phyloP scores from a whole-genome alignment of 2,797 vertebrate genomes.

The Pagetopsis macropterus region DNA sequence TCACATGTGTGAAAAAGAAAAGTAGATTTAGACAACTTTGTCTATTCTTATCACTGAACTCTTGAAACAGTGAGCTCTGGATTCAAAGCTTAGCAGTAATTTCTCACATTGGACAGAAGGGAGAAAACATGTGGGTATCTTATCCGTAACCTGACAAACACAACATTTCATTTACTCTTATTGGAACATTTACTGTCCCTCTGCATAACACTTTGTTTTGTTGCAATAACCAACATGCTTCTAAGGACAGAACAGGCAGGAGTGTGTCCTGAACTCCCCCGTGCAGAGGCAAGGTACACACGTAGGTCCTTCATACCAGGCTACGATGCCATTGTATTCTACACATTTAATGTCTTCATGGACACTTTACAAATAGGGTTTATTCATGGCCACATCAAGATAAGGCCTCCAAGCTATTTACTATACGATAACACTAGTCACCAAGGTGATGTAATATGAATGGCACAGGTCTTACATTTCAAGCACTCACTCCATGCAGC shows the following conservation, averaged over 20 bases:
- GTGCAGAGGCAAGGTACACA: conserved; percentile 38
- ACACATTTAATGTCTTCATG: conserved; percentile 1
- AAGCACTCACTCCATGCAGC: not conserved
- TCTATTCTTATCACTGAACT: conserved; percentile 2
- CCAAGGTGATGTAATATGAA: conserved; percentile 15
- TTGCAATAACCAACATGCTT: conserved; percentile 8
- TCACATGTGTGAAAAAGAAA: no score
- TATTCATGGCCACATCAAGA: conserved; percentile 14
- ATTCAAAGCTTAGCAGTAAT: not conserved
- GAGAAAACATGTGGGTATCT: conserved; percentile 4
- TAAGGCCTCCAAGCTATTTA: conserved; percentile 26
- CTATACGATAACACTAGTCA: conserved; percentile 14
- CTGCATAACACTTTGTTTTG: conserved; percentile 4
- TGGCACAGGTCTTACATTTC: conserved; percentile 27
- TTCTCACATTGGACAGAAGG: not conserved
- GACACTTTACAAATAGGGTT: conserved; percentile 18
- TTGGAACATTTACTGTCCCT: not conserved
- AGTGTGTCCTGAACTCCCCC: conserved; percentile 12
- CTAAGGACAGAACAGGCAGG: conserved; percentile 9
- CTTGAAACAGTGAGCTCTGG: conserved; percentile 4
- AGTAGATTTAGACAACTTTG: no score
- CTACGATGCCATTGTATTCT: conserved; percentile 14
- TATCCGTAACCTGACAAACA: conserved; percentile 1
- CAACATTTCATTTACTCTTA: not conserved
- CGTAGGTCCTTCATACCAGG: conserved; percentile 19